Evolutionary conservation across 92 coral and sea anemone genomes (phyloP), one percentile per base, ranked within the genome.

Genomic region (Bergia sp.): DNA sequence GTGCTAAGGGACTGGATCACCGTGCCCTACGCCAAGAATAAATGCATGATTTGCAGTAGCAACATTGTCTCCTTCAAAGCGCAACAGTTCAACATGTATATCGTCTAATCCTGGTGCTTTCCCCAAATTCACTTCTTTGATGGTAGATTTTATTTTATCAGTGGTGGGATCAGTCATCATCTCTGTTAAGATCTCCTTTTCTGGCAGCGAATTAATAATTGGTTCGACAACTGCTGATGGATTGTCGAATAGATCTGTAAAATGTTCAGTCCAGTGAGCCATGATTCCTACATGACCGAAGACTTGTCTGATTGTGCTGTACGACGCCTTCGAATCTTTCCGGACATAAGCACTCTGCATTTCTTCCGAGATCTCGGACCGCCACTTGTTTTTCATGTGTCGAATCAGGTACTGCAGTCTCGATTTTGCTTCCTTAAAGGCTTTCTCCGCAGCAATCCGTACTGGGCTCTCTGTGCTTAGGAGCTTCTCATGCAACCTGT

Each of bases 331-430:
- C 29, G 29, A 29, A 29, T 29, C 29, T 29, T 29, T 80, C 42
- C 69, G 23, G 84, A 49, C 84, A 10, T 16, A 80, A 1, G 72
- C 84, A 49, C 84, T 80, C n/a, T 80, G 69, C 9, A 55, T 80
- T 80, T 80, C 84, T 80, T 67, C 84, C 7, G 47, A 80, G 45
- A 50, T 16, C 18, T 53, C 71, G n/a, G 42, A 3, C 84, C 83
- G 49, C 83, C 66, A 21, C 83, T 3, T 29, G 29, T 29, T 29
- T 29, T 29, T 29, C 29, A 29, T 29, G 29, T 29, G 29, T 29
- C 29, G 29, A 1, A 79, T 49, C 38, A 45, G 1, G 67, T 41
- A 49, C 7, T 79, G 83, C 39, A 49, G 67, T 44, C 82, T 29
- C 29, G 29, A 29, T 29, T 29, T 29, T 29, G 29, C 29, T 29